Percentiles rank a stretch among this genome's conserved stretches.
Conservation (phyloP, 2,888 invertebrate genomes). For the Lumbricus terrestris region DNA sequence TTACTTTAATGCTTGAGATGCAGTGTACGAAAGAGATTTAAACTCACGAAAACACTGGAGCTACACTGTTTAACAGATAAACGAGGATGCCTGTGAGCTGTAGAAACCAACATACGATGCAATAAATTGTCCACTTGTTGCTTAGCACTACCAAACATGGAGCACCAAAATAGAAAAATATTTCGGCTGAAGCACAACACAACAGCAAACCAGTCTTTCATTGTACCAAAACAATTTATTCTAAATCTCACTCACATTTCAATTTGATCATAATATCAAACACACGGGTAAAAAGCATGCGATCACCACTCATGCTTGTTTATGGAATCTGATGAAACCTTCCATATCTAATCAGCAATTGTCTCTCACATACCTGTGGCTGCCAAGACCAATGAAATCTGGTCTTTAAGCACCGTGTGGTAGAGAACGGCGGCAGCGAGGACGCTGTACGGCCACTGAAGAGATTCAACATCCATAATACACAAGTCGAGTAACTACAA, state of each 20-base stretch:
- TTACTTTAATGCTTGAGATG: background rate
- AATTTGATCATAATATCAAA: background rate
- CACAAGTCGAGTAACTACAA: conserved; percentile 19
- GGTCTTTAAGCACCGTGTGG: background rate
- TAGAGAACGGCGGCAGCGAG: conserved; percentile 22
- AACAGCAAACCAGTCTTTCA: background rate
- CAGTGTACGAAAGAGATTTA: background rate
- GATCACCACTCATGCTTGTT: background rate
- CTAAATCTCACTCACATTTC: background rate
- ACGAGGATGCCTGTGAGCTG: background rate
- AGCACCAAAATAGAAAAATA: background rate
- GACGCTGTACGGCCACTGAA: conserved; percentile 19
- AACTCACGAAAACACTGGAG: no score
- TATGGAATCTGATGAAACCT: background rate
- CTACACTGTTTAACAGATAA: no score
- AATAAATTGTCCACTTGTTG: background rate
- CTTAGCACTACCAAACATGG: background rate
- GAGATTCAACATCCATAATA: conserved; percentile 12
- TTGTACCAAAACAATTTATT: background rate
- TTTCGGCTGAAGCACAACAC: background rate
- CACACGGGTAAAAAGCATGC: background rate
- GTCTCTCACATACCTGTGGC: background rate
- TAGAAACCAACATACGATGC: background rate
- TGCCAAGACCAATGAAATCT: background rate
- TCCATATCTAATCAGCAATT: background rate